Evolutionary conservation across 2,888 invertebrate genomes (phyloP).

Genomic region (Microctonus aethiopoides): DNA sequence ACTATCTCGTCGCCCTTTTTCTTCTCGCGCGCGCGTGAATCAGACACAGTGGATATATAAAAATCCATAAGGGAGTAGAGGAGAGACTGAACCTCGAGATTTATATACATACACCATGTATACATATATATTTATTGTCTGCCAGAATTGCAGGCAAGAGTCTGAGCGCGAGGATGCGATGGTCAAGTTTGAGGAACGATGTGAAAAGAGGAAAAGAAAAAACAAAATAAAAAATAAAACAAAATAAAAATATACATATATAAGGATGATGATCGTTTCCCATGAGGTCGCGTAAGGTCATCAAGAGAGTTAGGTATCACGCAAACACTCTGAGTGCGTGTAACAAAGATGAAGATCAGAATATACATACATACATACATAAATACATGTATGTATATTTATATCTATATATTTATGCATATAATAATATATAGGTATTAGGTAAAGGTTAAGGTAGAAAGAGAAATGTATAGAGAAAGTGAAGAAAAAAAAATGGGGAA

Average conservation of each 20-base stretch:
- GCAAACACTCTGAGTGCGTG: conserved; percentile 48
- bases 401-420: not conserved
- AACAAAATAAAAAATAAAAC: conserved; percentile 33
- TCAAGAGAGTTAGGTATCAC: conserved; percentile 50
- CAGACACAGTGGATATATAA: conserved; percentile 14
- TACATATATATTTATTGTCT: too few relatives aligned
- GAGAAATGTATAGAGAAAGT: conserved; percentile 39
- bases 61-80: conserved; percentile 30
- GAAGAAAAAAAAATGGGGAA: conserved; percentile 5
- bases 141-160: conserved; percentile 35
- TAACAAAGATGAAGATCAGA: conserved; percentile 44
- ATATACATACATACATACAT: conserved; percentile 37
- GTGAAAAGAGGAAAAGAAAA: conserved; percentile 23
- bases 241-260: conserved; percentile 23
- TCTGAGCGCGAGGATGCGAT: conserved; percentile 7
- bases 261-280: conserved; percentile 50
- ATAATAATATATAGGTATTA: conserved; percentile 20
- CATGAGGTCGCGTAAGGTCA: conserved; percentile 62
- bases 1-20: conserved; percentile 28
- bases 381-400: conserved; percentile 19
- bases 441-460: conserved; percentile 34
- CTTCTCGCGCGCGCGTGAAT: conserved; percentile 17
- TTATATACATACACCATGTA: conserved; percentile 4
- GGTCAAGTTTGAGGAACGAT: conserved; percentile 27
- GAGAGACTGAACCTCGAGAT: conserved; percentile 19